These are phyloP conservation scores for Oxystoma pomonae DNA, from an alignment of 2,888 invertebrate species.

Conservation along the genomic window DNA sequence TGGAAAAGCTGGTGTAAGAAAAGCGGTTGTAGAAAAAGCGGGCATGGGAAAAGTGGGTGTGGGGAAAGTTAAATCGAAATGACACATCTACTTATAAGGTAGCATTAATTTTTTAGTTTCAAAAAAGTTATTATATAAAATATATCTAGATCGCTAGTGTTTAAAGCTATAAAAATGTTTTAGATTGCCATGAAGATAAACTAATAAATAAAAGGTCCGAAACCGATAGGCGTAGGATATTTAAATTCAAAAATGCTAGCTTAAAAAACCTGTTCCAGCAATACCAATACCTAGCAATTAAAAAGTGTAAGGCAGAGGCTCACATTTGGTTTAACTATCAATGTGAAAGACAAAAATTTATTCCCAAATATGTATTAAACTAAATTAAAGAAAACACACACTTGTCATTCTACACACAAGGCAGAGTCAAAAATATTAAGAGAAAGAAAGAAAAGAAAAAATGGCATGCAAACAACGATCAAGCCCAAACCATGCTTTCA, in stretches of 20 bases:
- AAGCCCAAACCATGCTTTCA: background rate
- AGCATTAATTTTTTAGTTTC: too few relatives aligned
- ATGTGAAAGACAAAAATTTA: background rate
- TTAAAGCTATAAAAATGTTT: too few relatives aligned
- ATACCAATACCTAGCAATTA: background rate
- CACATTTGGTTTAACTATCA: background rate
- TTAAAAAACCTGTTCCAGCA: background rate
- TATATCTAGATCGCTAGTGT: too few relatives aligned
- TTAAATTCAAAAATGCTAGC: background rate
- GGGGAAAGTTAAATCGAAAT: too few relatives aligned
- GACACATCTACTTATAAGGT: too few relatives aligned
- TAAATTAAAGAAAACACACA: background rate
- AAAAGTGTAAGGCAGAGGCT: background rate
- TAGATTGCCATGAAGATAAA: too few relatives aligned
- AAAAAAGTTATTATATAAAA: too few relatives aligned
- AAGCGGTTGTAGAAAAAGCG: too few relatives aligned
- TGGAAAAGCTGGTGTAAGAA: too few relatives aligned
- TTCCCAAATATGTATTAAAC: background rate
- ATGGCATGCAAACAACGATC: background rate
- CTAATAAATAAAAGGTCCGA: too few relatives aligned
- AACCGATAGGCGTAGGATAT: too few relatives aligned
- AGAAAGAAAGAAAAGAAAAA: background rate
- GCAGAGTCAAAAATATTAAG: background rate
- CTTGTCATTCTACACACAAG: background rate
- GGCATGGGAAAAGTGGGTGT: too few relatives aligned